These are phyloP conservation scores for Zaprionus obscuricornis DNA, from an alignment of 2,888 invertebrate species.

Conservation along the genomic window DNA sequence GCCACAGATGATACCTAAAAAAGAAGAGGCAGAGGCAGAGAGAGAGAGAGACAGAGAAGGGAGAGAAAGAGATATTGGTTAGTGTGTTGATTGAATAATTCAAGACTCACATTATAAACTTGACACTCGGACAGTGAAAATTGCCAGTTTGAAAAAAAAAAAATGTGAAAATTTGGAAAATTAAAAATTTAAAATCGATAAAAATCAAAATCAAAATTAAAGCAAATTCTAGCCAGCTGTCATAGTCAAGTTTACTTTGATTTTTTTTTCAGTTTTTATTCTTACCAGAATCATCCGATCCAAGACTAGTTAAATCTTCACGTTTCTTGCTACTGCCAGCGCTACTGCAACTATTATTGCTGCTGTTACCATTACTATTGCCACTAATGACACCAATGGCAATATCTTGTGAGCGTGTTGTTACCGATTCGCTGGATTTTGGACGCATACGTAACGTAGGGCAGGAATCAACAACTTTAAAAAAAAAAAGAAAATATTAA, in stretches of 20 bases:
- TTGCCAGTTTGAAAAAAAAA: neutral
- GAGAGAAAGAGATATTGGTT: neutral
- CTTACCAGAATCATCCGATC: constrained; percentile 85
- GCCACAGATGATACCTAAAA: constrained; percentile 85
- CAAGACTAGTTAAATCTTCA: constrained; percentile 85
- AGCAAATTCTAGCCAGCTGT: too few species aligned
- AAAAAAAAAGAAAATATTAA: neutral
- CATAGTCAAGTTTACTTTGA: too few species aligned
- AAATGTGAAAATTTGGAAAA: neutral
- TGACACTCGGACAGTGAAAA: too few species aligned
- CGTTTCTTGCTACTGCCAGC: constrained; percentile 80
- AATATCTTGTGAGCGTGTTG: constrained; percentile 43
- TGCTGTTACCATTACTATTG: constrained; percentile 40
- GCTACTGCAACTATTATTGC: constrained; percentile 58
- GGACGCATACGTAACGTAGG: constrained; percentile 71
- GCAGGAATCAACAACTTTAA: constrained; percentile 70
- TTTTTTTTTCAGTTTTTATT: too few species aligned
- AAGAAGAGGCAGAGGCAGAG: neutral
- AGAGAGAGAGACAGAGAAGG: constrained; percentile 6
- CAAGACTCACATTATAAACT: constrained; percentile 15
- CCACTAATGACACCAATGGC: constrained; percentile 34
- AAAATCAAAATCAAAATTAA: too few species aligned
- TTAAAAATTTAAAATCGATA: too few species aligned
- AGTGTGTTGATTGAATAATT: neutral
- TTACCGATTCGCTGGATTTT: constrained; percentile 67